Evolutionary conservation across 2,113 vertebrate species (phyloP).

Genomic region (Lampris incognitus): DNA sequence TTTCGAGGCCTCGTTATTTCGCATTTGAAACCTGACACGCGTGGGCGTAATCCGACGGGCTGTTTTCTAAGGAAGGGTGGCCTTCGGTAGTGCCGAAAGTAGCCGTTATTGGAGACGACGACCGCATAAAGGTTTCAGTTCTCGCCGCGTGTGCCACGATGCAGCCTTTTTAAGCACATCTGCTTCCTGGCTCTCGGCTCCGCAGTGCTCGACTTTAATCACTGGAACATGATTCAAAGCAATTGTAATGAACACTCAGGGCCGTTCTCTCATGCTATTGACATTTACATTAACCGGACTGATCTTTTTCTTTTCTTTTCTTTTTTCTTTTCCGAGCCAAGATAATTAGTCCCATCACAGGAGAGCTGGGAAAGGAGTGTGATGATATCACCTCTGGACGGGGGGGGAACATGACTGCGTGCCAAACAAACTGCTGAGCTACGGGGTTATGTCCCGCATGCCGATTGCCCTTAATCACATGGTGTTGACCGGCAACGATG

Average conservation of each 20-base stretch:
- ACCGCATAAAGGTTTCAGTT: constrained; percentile 51
- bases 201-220: constrained; percentile 63
- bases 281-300: constrained; percentile 68
- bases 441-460: constrained; percentile 32
- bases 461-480: constrained; percentile 42
- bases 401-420: not conserved
- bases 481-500: constrained; percentile 15
- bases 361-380: constrained; percentile 27
- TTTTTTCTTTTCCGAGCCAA: constrained; percentile 42
- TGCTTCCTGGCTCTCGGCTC: constrained; percentile 33
- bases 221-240: constrained; percentile 63
- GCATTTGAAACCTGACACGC: constrained; percentile 8
- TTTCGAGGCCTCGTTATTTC: constrained; percentile 32
- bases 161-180: constrained; percentile 47
- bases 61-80: constrained; percentile 3
- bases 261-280: constrained; percentile 49
- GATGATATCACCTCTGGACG: constrained; percentile 32
- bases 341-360: constrained; percentile 65
- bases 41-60: constrained; percentile 2
- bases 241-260: constrained; percentile 50
- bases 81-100: constrained; percentile 24
- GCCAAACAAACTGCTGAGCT: constrained; percentile 27
- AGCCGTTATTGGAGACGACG: constrained; percentile 51
- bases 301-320: constrained; percentile 32
- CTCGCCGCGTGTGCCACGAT: constrained; percentile 47